phyloP scores from a whole-genome alignment of 1,140 invertebrate species.

The Parapsyche elsis region DNA sequence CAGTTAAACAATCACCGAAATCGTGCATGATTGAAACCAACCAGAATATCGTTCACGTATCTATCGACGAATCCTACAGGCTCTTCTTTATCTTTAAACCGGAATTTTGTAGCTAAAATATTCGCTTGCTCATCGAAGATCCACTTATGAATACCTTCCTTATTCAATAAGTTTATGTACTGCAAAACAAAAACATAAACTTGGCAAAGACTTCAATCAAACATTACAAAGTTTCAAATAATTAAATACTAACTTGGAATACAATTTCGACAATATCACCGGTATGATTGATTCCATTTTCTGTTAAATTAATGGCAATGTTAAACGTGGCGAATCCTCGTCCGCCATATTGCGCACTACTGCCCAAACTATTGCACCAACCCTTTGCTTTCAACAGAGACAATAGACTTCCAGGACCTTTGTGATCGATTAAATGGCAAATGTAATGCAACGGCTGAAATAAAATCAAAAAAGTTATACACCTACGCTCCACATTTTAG shows the following conservation, averaged over 20 bases:
- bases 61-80: constrained; percentile 78
- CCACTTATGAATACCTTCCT: constrained; percentile 83
- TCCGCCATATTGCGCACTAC: constrained; percentile 79
- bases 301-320: constrained; percentile 90
- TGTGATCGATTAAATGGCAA: constrained; percentile 93
- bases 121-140: constrained; percentile 90
- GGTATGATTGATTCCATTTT: constrained; percentile 86
- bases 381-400: constrained; percentile 87
- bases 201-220: no score
- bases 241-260: constrained; percentile 74
- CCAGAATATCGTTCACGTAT: constrained; percentile 73
- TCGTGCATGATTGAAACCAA: background rate
- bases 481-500: no score
- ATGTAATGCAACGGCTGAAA: constrained; percentile 88
- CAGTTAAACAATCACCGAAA: background rate
- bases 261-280: constrained; percentile 88
- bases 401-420: constrained; percentile 93
- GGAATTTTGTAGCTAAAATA: constrained; percentile 83
- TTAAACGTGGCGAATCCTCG: constrained; percentile 92
- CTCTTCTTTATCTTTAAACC: constrained; percentile 90
- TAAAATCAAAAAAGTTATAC: no score
- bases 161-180: constrained; percentile 88
- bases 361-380: constrained; percentile 90
- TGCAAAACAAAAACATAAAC: constrained; percentile 66
- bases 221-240: no score